Evolutionary conservation across 2,888 invertebrate species (phyloP), one percentile per base, ranked within the genome.

Genomic region (Thyatira batis): DNA sequence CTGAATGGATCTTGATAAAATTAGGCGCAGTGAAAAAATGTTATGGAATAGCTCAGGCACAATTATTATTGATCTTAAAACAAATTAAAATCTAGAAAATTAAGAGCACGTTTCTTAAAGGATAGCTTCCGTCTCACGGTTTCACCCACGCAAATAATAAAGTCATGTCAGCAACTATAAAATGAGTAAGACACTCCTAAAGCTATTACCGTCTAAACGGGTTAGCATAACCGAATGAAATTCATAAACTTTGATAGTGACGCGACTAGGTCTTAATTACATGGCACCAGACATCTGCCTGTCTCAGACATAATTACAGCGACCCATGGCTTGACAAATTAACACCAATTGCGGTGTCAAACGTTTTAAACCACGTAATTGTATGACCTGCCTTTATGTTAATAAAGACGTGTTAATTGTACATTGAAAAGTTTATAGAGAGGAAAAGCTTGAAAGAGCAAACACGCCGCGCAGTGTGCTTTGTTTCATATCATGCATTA

Each of bases 261-360:
- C 20, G 17, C 25, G 39, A 39, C 39, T 63, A 61, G 50, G 50
- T 50, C 54, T 56, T 64, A 63, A 64, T 69, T 64, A 65, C 46
- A 49, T 60, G 63, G n/a, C n/a, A 39, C 5, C 17, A 69, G 67
- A 69, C 63, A 60, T 69, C 63, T 63, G 66, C 61, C 60, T 60
- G 62, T 57, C 62, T 64, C 59, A 58, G 59, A 54, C 63, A 53
- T 69, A 78, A 78, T 77, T 72, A 60, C 59, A 60, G 63, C 64
- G 73, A 74, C 72, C 73, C 68, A 62, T 71, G 71, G 71, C 73
- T 67, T 63, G 63, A 68, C 60, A 49, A 71, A 67, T 85, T 84
- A 84, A 85, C 82, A 76, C 81, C 84, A 85, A 84, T 78, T 85
- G 72, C 71, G 71, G 71, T 77, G 82, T 82, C 80, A 84, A 85